These are phyloP conservation scores for Temnothorax longispinosus DNA, from an alignment of 1,140 invertebrate species.

Conservation along the genomic window DNA sequence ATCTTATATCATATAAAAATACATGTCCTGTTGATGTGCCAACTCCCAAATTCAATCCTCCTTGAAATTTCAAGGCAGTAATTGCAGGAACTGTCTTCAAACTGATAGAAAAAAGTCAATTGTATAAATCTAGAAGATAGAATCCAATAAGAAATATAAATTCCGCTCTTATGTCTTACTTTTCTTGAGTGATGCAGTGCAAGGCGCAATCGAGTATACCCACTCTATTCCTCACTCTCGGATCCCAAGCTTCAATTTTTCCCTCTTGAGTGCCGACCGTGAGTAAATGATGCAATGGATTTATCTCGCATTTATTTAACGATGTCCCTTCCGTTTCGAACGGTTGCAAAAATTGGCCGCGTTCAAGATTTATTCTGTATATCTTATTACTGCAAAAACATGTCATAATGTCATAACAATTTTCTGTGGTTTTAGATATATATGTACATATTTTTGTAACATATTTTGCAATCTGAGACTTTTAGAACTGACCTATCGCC, in stretches of 20 bases:
- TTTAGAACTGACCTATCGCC: slow-evolving; percentile 88
- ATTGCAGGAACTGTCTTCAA: slow-evolving; percentile 89
- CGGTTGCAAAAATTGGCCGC: slow-evolving; percentile 96
- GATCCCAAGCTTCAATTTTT: slow-evolving; percentile 98
- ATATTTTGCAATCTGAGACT: background rate
- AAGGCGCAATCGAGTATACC: slow-evolving; percentile 95
- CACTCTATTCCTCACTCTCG: slow-evolving; percentile 91
- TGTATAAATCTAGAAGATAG: background rate
- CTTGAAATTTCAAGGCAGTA: slow-evolving; percentile 93
- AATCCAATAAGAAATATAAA: background rate
- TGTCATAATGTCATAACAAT: slow-evolving; percentile 76
- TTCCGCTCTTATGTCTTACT: slow-evolving; percentile 81
- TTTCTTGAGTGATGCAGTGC: slow-evolving; percentile 88
- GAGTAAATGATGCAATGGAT: slow-evolving; percentile 95
- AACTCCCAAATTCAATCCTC: slow-evolving; percentile 94
- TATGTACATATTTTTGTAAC: background rate
- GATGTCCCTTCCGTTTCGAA: slow-evolving; percentile 91
- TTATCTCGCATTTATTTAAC: slow-evolving; percentile 95
- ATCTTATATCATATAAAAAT: slow-evolving; percentile 97
- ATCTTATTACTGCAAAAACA: slow-evolving; percentile 91
- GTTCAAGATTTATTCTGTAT: slow-evolving; percentile 97
- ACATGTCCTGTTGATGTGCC: slow-evolving; percentile 97
- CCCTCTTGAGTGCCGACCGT: slow-evolving; percentile 96
- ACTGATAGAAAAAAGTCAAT: slow-evolving; percentile 25
- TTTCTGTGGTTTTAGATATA: slow-evolving; percentile 84